These are phyloP conservation scores for Cyaniris semiargus DNA, from an alignment of 2,888 invertebrate species.

Conservation along the genomic window DNA sequence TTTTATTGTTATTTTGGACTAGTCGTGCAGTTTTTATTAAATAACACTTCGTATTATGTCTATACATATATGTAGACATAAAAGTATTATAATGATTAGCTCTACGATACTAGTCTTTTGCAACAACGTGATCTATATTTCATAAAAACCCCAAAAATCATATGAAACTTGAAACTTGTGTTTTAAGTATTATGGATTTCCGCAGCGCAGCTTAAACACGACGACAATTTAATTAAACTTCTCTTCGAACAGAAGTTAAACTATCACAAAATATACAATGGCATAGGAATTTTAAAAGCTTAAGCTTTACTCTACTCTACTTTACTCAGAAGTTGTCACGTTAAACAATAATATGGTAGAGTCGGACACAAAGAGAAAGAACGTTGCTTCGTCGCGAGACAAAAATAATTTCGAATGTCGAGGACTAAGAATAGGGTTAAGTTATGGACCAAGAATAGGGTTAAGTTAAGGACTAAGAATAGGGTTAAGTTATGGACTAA, in stretches of 20 bases:
- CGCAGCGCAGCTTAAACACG: neutral
- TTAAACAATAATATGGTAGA: neutral
- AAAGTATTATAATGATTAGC: too few relatives aligned
- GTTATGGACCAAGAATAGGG: neutral
- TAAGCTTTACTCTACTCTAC: neutral
- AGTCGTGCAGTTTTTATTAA: neutral
- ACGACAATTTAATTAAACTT: neutral
- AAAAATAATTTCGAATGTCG: neutral
- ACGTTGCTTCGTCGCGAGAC: neutral
- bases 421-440: slow-evolving; percentile 1
- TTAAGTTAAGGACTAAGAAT: neutral
- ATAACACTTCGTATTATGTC: neutral
- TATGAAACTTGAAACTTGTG: neutral
- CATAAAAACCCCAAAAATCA: neutral
- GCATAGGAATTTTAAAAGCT: neutral
- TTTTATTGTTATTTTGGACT: neutral
- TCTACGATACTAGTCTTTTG: neutral
- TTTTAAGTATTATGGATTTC: neutral
- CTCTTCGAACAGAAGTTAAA: neutral
- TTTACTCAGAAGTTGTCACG: neutral
- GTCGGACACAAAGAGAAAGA: neutral
- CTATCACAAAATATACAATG: neutral
- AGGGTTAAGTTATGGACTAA: neutral
- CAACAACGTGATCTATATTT: neutral
- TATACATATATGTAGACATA: too few relatives aligned